Conservation (phyloP, 2,113 vertebrate species). For the Oreamnos americanus region DNA sequence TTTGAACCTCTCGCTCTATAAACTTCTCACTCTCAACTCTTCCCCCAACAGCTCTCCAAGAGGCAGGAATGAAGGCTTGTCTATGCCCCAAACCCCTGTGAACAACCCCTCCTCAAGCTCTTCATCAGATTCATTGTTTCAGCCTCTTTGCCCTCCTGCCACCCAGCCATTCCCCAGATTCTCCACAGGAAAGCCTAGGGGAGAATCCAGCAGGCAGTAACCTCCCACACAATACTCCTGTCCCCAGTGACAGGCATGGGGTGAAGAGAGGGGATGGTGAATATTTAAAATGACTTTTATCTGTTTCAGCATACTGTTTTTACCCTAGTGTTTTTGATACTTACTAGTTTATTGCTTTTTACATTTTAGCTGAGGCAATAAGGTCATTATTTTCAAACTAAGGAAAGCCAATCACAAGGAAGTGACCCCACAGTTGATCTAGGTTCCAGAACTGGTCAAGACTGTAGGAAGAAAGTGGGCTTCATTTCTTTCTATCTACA, state of each 20-base stretch:
- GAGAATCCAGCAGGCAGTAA: not conserved
- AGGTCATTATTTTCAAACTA: not conserved
- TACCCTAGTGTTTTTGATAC: not conserved
- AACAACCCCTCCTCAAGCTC: not conserved
- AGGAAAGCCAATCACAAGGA: not conserved
- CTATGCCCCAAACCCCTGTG: not conserved
- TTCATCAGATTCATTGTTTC: not conserved
- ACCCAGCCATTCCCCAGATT: no score
- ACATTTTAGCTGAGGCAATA: not conserved
- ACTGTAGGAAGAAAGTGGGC: not conserved
- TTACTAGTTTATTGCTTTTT: not conserved
- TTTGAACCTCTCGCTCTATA: not conserved
- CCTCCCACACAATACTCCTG: not conserved
- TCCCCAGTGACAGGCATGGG: not conserved
- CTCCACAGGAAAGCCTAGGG: not conserved
- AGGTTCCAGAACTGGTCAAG: not conserved
- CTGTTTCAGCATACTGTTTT: not conserved
- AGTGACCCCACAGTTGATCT: not conserved
- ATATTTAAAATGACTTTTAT: not conserved
- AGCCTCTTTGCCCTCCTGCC: not conserved
- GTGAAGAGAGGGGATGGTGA: not conserved
- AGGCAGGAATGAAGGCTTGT: not conserved
- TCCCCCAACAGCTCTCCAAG: not conserved
- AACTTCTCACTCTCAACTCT: not conserved
- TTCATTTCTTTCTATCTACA: not conserved